Evolutionary conservation across 53 echinoderm and acorn worm genomes (phyloP).

Genomic region (Hippasteria phrygiana): DNA sequence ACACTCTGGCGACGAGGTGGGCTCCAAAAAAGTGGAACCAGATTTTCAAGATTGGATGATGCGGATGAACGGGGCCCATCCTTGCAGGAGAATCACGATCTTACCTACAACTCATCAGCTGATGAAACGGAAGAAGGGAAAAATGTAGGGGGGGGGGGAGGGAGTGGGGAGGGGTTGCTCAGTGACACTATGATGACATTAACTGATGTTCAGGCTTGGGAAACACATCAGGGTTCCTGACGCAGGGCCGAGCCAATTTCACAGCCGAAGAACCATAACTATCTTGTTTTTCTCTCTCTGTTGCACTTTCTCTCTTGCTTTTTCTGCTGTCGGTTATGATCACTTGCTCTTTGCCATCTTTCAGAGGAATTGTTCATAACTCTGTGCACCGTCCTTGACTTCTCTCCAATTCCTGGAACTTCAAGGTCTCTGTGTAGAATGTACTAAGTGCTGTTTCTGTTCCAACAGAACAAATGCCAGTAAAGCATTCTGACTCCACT

Average conservation of each 20-base stretch:
- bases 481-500: too few species aligned
- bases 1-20: slow-evolving; percentile 17
- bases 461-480: too few species aligned
- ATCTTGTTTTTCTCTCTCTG: slow-evolving; percentile 42
- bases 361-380: background rate
- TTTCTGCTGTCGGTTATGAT: background rate
- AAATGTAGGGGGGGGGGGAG: background rate
- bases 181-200: slow-evolving; percentile 46
- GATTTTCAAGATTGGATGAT: slow-evolving; percentile 60
- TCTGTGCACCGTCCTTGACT: too few species aligned
- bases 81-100: slow-evolving; percentile 54
- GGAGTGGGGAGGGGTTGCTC: background rate
- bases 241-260: slow-evolving; percentile 38
- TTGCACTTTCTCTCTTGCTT: background rate
- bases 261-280: slow-evolving; percentile 53
- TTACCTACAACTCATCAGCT: slow-evolving; percentile 58
- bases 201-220: slow-evolving; percentile 40
- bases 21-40: slow-evolving; percentile 61
- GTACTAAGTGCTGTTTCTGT: too few species aligned
- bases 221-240: slow-evolving; percentile 52
- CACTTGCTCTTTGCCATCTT: background rate
- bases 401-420: too few species aligned
- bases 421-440: too few species aligned
- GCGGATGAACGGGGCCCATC: slow-evolving; percentile 40
- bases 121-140: slow-evolving; percentile 49